Base-by-base conservation (phyloP, 2,113 vertebrate genomes). In the Esox niger region DNA sequence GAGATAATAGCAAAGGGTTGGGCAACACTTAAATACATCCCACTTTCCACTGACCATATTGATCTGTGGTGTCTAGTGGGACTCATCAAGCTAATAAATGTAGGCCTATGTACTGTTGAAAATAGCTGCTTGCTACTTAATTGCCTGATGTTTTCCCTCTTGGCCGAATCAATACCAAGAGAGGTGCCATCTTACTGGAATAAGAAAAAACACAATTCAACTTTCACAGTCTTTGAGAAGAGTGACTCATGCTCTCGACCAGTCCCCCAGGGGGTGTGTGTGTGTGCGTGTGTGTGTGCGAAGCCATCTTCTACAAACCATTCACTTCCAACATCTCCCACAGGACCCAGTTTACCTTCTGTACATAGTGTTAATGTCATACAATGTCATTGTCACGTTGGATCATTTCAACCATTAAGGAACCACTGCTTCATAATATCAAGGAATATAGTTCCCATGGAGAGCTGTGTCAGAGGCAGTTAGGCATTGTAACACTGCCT, bases 291-390 rank as follows among this genome's bases (percentile, higher is more conserved):
- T 26, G 20, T 23, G 57, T n/a, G 21, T 23, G 67, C 30, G 68
- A 38, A 78, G 66, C 73, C 63, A 70, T 69, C 69, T 75, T 59
- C 69, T 49, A 35, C 55, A 38, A 35, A n/a, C 61, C 64, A 35
- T 23, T 15, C 30, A 33, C 29, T 30, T 6, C 17, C 1, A 13
- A 4, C 15, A 1, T 31, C 29, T 8, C 15, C 15, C 4, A 32
- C 27, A 15, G 25, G 58, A 54, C n/a, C 27, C 33, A 69, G 70
- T 57, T 60, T 23, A 30, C 62, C 71, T 56, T 62, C 72, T 66
- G 77, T 67, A 31, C 8, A 6, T 49, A 62, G 47, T 67, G 69
- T 73, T 66, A 72, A 70, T 73, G 73, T 78, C 79, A 78, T 2
- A 61, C 49, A 70, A 64, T 70, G 72, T 75, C 60, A 65, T 46